phyloP scores from a whole-genome alignment of 2,888 invertebrate species.

The Atethmia centrago region DNA sequence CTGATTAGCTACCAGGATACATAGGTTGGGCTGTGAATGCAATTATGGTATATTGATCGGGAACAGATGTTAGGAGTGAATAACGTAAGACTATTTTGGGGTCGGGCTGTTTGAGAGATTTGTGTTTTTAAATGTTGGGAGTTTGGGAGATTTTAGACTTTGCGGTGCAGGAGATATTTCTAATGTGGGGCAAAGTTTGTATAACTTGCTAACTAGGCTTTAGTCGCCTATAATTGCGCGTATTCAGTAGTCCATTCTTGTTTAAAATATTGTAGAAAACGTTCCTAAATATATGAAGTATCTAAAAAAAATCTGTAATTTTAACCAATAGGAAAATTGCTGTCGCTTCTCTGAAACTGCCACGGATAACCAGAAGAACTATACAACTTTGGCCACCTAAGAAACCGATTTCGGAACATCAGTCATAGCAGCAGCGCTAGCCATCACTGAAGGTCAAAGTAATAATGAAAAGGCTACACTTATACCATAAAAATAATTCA shows the following conservation, averaged over 20 bases:
- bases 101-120: background rate
- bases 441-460: background rate
- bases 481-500: constrained; percentile 2
- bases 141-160: background rate
- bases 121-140: background rate
- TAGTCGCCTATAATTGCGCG: background rate
- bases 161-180: background rate
- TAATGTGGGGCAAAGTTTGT: background rate
- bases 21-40: constrained; percentile 9
- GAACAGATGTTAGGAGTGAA: background rate
- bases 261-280: background rate
- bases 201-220: background rate
- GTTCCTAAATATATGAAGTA: too few relatives aligned
- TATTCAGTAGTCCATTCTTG: background rate
- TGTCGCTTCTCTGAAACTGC: background rate
- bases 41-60: constrained; percentile 13
- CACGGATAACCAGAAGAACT: background rate
- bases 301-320: background rate
- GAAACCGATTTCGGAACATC: background rate
- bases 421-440: background rate
- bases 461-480: background rate
- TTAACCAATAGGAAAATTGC: background rate
- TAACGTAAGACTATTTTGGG: background rate
- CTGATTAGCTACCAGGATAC: constrained; percentile 6
- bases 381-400: background rate